phyloP scores from a whole-genome alignment of 2,888 invertebrate species.

The Phytoseiulus persimilis region DNA sequence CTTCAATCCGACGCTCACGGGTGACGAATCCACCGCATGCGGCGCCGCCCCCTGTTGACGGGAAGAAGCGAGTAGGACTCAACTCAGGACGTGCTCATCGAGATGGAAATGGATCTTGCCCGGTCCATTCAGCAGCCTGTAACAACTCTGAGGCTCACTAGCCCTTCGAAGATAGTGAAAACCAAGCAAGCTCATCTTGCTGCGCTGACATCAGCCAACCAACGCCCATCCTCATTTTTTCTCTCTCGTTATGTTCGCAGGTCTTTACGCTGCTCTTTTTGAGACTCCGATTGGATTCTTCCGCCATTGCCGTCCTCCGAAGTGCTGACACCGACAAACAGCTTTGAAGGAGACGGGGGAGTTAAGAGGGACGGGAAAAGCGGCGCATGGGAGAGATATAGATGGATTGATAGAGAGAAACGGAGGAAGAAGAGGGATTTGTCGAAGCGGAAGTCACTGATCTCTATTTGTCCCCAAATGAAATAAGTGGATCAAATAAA shows the following conservation, averaged over 20 bases:
- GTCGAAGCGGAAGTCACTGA: slow-evolving; percentile 32
- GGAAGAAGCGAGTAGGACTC: no score
- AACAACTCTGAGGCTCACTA: no score
- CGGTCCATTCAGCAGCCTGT: no score
- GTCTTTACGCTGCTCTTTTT: neutral
- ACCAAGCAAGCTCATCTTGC: no score
- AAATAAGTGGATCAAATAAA: slow-evolving; percentile 39
- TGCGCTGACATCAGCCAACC: no score
- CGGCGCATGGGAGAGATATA: neutral
- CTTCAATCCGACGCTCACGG: no score
- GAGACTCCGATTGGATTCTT: neutral
- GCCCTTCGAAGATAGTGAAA: no score
- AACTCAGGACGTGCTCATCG: no score
- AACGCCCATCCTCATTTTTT: no score
- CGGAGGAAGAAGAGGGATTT: neutral
- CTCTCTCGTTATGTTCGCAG: neutral
- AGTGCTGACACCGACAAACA: slow-evolving; percentile 5
- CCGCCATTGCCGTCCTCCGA: neutral
- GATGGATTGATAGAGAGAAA: neutral
- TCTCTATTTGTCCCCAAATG: slow-evolving; percentile 39
- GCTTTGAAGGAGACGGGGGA: neutral
- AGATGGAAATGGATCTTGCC: no score
- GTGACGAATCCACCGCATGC: no score
- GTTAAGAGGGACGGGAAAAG: neutral
- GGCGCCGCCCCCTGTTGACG: no score